A percentile compares a stretch with the other conserved stretches of the same genome.
Evolutionary conservation across 1,140 invertebrate species (phyloP).

Genomic region (Luehdorfia chinensis): DNA sequence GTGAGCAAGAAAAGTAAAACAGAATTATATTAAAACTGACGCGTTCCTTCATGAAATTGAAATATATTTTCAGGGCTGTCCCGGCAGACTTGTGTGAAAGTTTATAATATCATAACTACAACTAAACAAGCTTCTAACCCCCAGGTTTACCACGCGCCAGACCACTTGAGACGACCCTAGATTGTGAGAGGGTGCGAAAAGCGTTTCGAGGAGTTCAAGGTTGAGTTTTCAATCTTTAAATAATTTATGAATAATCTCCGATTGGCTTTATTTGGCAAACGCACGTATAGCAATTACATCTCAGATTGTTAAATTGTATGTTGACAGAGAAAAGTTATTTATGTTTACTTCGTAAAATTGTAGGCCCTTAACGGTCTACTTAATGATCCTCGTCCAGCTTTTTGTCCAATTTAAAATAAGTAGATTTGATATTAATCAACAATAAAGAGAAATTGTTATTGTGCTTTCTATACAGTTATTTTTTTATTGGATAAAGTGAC

Average conservation of each 20-base stretch:
- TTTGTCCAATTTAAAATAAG: too few species aligned
- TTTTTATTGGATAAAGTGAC: too few species aligned
- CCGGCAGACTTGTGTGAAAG: not conserved
- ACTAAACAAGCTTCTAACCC: conserved; percentile 4
- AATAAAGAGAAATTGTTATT: too few species aligned
- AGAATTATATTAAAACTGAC: too few species aligned
- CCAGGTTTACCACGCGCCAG: conserved; percentile 25
- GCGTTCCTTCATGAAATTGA: too few species aligned
- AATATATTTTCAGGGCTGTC: not conserved
- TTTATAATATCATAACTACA: conserved; percentile 10
- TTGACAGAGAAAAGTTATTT: conserved; percentile 4
- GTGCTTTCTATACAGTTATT: too few species aligned
- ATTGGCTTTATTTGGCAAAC: conserved; percentile 13
- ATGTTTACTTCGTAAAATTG: conserved; percentile 4
- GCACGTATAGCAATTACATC: conserved; percentile 10
- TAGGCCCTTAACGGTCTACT: not conserved
- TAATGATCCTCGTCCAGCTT: too few species aligned
- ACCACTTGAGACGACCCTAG: conserved; percentile 42
- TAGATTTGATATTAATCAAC: too few species aligned
- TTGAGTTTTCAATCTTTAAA: conserved; percentile 18
- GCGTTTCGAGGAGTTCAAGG: conserved; percentile 35
- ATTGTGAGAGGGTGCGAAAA: conserved; percentile 27
- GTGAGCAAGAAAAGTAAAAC: too few species aligned
- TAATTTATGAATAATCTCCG: conserved; percentile 13
- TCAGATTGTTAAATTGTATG: conserved; percentile 1